phyloP scores from a whole-genome alignment of 2,888 invertebrate species.

The Agrilus biguttatus region DNA sequence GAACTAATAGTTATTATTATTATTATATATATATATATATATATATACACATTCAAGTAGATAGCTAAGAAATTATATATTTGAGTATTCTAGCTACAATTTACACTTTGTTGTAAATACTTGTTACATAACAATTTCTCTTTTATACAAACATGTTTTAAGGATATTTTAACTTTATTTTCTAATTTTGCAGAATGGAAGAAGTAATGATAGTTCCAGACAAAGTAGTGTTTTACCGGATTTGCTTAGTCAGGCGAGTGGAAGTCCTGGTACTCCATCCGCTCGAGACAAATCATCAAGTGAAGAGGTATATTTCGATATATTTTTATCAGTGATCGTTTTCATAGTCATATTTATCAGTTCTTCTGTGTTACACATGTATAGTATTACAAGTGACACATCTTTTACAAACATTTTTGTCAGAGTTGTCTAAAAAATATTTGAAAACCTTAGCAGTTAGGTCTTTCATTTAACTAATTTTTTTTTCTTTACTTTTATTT shows the following conservation, averaged over 20 bases:
- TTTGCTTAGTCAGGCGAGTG: conserved; percentile 75
- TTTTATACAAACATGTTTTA: neutral
- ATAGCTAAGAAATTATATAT: too few species aligned
- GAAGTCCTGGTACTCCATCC: conserved; percentile 68
- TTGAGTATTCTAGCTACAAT: too few species aligned
- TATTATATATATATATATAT: too few species aligned
- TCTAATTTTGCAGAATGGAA: conserved; percentile 26
- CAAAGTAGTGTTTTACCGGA: conserved; percentile 92
- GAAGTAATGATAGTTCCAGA: conserved; percentile 48
- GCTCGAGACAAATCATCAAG: conserved; percentile 85
- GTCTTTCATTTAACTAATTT: too few species aligned
- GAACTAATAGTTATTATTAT: too few species aligned
- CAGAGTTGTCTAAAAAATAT: neutral
- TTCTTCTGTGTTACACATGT: neutral
- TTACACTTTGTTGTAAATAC: too few species aligned
- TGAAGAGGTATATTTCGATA: conserved; percentile 68
- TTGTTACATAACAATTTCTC: neutral
- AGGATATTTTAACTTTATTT: conserved; percentile 1
- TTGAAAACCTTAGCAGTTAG: too few species aligned
- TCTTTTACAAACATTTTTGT: conserved; percentile 1
- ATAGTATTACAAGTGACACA: neutral
- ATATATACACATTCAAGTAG: too few species aligned
- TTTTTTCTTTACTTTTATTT: too few species aligned
- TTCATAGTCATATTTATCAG: neutral
- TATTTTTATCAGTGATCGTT: neutral